These are phyloP conservation scores for Amorpha juglandis DNA, from an alignment of 2,888 invertebrate species.

Conservation along the genomic window DNA sequence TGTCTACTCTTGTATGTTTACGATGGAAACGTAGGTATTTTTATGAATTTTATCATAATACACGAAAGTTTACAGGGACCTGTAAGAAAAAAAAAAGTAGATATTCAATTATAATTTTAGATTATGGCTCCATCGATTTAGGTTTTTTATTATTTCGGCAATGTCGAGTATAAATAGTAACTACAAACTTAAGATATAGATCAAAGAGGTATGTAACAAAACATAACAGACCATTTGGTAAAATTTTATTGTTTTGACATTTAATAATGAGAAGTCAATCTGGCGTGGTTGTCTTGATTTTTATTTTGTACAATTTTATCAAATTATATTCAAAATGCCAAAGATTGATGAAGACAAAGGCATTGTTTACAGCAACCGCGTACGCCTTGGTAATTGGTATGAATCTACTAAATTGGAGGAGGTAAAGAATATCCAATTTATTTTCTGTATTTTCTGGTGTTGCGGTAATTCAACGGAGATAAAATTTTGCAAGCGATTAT, in stretches of 20 bases:
- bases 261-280: slow-evolving; percentile 12
- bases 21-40: neutral
- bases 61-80: neutral
- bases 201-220: neutral
- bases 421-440: slow-evolving; percentile 46
- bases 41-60: neutral
- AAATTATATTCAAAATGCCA: slow-evolving; percentile 38
- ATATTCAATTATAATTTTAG: no score
- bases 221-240: neutral
- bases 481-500: neutral
- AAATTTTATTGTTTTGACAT: slow-evolving; percentile 11
- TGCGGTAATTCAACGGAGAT: neutral
- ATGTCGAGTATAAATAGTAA: no score
- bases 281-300: slow-evolving; percentile 1
- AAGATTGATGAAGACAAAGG: slow-evolving; percentile 66
- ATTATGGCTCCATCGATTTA: no score
- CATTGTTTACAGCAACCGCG: slow-evolving; percentile 70
- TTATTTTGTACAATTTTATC: slow-evolving; percentile 23
- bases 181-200: no score
- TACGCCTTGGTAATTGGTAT: slow-evolving; percentile 76
- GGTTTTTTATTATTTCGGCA: no score
- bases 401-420: slow-evolving; percentile 74
- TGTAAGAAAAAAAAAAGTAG: neutral
- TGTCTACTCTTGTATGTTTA: slow-evolving; percentile 36
- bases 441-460: slow-evolving; percentile 14